These are phyloP conservation scores for Sterna hirundo DNA, from an alignment of 2,113 vertebrate species.

Conservation along the genomic window DNA sequence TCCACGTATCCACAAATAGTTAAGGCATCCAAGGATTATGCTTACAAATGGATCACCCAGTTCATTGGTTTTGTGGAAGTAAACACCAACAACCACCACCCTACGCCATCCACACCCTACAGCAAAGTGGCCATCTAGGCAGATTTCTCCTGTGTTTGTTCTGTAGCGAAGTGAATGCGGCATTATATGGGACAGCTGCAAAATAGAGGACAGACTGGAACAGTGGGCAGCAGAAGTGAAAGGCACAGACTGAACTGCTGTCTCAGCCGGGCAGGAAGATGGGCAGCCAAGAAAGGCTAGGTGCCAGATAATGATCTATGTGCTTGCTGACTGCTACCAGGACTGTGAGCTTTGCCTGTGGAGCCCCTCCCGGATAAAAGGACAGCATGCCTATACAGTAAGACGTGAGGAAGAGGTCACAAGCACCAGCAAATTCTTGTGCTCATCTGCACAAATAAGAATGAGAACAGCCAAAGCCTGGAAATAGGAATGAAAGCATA, in stretches of 20 bases:
- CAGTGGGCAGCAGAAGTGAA: neutral
- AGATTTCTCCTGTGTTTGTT: neutral
- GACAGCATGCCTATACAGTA: neutral
- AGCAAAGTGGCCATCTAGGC: neutral
- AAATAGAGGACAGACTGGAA: neutral
- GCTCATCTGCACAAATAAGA: neutral
- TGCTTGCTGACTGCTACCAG: neutral
- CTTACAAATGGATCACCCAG: neutral
- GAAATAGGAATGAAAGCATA: neutral
- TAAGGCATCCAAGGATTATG: neutral
- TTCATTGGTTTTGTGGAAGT: neutral
- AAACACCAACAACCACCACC: neutral
- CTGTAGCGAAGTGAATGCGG: neutral
- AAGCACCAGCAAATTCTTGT: neutral
- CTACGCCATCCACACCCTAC: neutral
- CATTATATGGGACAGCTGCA: neutral
- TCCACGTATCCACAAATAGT: neutral
- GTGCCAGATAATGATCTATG: neutral
- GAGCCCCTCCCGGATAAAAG: neutral
- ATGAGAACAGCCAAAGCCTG: neutral
- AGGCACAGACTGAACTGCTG: neutral
- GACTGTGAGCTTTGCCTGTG: neutral
- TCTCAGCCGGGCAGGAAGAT: neutral
- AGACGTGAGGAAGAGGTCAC: neutral
- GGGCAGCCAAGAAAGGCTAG: neutral